Evolutionary conservation across 2,888 invertebrate species (phyloP).

Genomic region (Autographa gamma): DNA sequence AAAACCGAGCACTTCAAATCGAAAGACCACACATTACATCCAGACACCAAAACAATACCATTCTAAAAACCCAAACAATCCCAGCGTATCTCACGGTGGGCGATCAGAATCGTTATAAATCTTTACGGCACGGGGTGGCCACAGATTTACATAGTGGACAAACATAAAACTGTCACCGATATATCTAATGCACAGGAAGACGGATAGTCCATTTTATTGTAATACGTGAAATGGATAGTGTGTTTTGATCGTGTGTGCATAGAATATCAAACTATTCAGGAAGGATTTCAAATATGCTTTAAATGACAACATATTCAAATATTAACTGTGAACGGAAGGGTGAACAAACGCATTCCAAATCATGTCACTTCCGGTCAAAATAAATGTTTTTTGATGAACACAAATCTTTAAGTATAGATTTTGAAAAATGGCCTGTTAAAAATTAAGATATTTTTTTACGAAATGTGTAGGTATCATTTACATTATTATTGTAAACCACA

Average conservation of each 20-base stretch:
- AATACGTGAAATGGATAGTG: slow-evolving; percentile 48
- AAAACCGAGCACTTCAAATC: not conserved
- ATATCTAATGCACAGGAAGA: slow-evolving; percentile 73
- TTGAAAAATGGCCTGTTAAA: too few relatives aligned
- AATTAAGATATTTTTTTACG: too few relatives aligned
- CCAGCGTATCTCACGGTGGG: slow-evolving; percentile 60
- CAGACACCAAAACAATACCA: slow-evolving; percentile 10
- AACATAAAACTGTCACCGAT: slow-evolving; percentile 75
- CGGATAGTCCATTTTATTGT: slow-evolving; percentile 61
- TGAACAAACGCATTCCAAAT: not conserved
- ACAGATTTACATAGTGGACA: slow-evolving; percentile 65
- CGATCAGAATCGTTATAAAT: slow-evolving; percentile 71
- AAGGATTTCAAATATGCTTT: not conserved
- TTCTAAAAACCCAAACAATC: slow-evolving; percentile 48
- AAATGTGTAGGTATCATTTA: too few relatives aligned
- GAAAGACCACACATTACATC: not conserved
- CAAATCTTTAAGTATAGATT: too few relatives aligned
- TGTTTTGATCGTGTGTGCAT: slow-evolving; percentile 40
- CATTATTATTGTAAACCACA: too few relatives aligned
- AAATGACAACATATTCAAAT: not conserved
- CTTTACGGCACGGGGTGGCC: slow-evolving; percentile 60
- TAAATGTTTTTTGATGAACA: too few relatives aligned
- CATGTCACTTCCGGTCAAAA: too few relatives aligned
- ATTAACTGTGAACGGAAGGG: not conserved
- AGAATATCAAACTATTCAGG: slow-evolving; percentile 18